These are phyloP conservation scores for Peromyscus californicus DNA, from an alignment of 2,113 vertebrate genomes.

Conservation along the genomic window DNA sequence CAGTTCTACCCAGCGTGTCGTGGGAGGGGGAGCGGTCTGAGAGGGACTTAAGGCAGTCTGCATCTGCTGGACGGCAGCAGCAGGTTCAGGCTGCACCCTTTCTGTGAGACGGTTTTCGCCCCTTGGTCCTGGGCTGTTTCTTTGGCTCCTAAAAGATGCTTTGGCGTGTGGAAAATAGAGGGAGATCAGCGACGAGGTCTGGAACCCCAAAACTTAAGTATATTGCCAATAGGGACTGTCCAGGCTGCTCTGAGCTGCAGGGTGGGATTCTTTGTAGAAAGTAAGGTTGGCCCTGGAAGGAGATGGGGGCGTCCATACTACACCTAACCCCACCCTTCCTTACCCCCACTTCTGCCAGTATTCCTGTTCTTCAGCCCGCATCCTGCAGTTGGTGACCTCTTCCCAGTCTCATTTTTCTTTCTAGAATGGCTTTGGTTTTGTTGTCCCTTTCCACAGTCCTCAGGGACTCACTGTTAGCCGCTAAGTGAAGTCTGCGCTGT, in stretches of 20 bases:
- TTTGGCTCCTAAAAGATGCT: background rate
- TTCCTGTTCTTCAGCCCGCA: background rate
- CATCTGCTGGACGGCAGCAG: background rate
- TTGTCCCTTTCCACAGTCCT: background rate
- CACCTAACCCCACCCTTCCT: background rate
- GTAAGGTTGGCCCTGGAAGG: background rate
- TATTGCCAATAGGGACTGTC: background rate
- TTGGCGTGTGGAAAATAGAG: background rate
- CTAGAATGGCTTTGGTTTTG: background rate
- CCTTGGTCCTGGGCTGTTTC: background rate
- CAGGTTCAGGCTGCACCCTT: background rate
- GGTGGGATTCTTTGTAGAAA: background rate
- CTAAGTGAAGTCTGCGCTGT: background rate
- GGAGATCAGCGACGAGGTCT: background rate
- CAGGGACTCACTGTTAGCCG: background rate
- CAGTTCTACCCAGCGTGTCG: background rate
- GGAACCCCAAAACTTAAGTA: background rate
- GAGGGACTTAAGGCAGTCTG: background rate
- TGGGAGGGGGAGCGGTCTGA: too few relatives aligned
- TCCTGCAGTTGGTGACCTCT: background rate
- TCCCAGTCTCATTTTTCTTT: background rate
- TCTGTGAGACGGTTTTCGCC: background rate
- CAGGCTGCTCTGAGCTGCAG: background rate
- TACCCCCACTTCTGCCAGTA: background rate
- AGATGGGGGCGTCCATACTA: background rate